Percentiles rank a stretch among this genome's conserved stretches.
These are phyloP conservation scores for Phthorimaea operculella DNA, from an alignment of 1,140 invertebrate species.

Conservation along the genomic window DNA sequence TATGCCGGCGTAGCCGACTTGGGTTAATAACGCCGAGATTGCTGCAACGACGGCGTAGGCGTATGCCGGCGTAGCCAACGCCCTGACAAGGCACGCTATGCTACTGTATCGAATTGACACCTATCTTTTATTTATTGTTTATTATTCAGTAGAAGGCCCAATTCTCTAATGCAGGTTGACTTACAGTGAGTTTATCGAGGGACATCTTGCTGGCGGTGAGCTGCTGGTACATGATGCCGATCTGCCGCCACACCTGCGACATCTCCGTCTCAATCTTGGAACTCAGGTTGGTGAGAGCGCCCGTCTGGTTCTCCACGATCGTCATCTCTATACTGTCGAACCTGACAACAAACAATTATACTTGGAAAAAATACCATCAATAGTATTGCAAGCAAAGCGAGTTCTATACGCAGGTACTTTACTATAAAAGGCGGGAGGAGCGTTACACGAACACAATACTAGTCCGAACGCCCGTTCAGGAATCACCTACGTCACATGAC, in stretches of 20 bases:
- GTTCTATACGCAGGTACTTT: background rate
- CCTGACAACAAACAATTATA: slow-evolving; percentile 37
- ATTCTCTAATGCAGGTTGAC: no score
- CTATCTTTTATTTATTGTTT: no score
- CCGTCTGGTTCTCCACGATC: slow-evolving; percentile 80
- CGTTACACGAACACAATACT: background rate
- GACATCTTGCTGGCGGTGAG: slow-evolving; percentile 80
- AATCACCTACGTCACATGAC: no score
- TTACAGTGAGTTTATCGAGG: slow-evolving; percentile 68
- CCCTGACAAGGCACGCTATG: no score
- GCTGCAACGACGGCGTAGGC: no score
- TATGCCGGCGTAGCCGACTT: no score
- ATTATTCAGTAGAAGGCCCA: no score
- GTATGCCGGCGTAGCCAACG: no score
- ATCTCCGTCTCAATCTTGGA: slow-evolving; percentile 84
- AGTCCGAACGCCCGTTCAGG: background rate
- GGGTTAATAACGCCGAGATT: no score
- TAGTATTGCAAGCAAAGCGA: background rate
- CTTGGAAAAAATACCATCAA: no score
- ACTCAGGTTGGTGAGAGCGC: slow-evolving; percentile 79
- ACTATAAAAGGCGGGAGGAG: background rate
- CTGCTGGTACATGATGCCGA: slow-evolving; percentile 89
- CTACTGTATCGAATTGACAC: no score
- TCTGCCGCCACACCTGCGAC: slow-evolving; percentile 87
- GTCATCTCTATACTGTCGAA: slow-evolving; percentile 77